Percentiles rank a stretch among this genome's conserved stretches.
Evolutionary conservation across 2,888 invertebrate species (phyloP).

Genomic region (Drosophila siamana): DNA sequence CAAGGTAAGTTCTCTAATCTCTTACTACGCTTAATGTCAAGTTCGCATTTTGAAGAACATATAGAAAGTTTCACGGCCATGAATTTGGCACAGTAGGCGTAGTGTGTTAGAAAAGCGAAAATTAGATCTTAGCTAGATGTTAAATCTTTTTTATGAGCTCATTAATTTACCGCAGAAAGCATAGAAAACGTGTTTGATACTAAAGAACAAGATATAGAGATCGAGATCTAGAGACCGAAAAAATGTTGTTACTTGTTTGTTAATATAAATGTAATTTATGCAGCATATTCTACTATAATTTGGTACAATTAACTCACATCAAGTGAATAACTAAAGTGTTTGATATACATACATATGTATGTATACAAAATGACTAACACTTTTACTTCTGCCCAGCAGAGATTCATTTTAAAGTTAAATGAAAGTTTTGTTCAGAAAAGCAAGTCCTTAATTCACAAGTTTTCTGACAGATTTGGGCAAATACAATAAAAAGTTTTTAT

Average conservation of each 20-base stretch:
- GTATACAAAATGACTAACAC: too few species aligned
- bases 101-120: conserved; percentile 31
- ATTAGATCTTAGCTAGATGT: conserved; percentile 7
- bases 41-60: conserved; percentile 35
- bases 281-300: not conserved
- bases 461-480: not conserved
- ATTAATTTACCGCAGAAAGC: conserved; percentile 16
- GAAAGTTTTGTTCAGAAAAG: not conserved
- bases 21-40: conserved; percentile 26
- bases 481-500: not conserved
- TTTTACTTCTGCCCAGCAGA: too few species aligned
- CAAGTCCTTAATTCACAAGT: not conserved
- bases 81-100: conserved; percentile 41
- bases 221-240: not conserved
- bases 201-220: not conserved
- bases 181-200: conserved; percentile 10
- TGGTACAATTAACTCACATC: too few species aligned
- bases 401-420: not conserved
- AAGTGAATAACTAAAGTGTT: not conserved
- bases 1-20: conserved; percentile 47
- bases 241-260: not conserved
- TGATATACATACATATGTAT: too few species aligned
- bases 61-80: conserved; percentile 48
- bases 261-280: not conserved
- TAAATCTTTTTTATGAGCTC: conserved; percentile 27